Conservation (phyloP, 1,140 invertebrate species). For the Trichonephila clavata region DNA sequence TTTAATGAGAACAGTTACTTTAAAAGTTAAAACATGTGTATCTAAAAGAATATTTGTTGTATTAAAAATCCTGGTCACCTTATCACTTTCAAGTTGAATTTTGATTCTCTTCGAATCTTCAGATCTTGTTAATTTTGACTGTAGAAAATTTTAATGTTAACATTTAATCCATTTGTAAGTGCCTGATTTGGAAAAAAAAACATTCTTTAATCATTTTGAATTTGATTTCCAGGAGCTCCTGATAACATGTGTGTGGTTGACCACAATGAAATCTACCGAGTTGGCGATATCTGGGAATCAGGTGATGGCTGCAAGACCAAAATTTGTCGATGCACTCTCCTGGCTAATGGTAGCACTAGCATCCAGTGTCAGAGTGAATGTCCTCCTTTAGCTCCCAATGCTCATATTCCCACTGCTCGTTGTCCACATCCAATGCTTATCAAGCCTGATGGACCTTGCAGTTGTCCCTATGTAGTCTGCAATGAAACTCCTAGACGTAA, state of each 20-base stretch:
- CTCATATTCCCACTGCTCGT: constrained; percentile 75
- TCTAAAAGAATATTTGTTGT: too few species aligned
- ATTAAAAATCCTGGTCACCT: too few species aligned
- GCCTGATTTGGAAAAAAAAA: too few species aligned
- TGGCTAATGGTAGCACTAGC: constrained; percentile 76
- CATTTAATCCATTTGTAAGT: too few species aligned
- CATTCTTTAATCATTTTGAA: too few species aligned
- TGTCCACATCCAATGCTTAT: constrained; percentile 78
- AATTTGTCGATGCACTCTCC: constrained; percentile 77
- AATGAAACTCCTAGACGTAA: constrained; percentile 69
- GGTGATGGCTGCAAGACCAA: constrained; percentile 76
- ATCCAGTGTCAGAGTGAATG: constrained; percentile 78
- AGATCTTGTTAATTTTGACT: too few species aligned
- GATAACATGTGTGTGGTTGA: constrained; percentile 83
- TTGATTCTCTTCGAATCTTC: too few species aligned
- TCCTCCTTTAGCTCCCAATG: constrained; percentile 74
- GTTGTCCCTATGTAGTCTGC: constrained; percentile 79
- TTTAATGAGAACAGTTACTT: too few species aligned
- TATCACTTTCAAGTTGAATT: too few species aligned
- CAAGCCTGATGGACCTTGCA: constrained; percentile 78
- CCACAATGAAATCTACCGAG: constrained; percentile 81
- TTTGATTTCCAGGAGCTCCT: not conserved
- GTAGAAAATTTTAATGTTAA: too few species aligned
- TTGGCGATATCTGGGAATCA: constrained; percentile 78
- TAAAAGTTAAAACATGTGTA: too few species aligned